Percentiles rank a stretch among this genome's conserved stretches.
These are phyloP conservation scores for Drosophila pseudoobscura DNA, from an alignment of 1,140 invertebrate species.

Conservation along the genomic window DNA sequence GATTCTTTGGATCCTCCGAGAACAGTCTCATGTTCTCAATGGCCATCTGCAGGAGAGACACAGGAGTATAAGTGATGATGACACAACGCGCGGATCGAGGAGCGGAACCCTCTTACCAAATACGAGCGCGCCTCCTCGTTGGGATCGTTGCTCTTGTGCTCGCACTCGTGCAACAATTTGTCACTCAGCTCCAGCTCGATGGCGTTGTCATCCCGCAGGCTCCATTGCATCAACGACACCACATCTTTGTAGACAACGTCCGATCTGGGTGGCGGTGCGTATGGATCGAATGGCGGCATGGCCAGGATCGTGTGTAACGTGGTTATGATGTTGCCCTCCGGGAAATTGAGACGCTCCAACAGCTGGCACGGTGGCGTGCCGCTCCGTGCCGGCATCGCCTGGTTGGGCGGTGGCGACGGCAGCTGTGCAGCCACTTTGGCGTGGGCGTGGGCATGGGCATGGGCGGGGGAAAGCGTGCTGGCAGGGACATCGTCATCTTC, in stretches of 20 bases:
- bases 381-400: conserved; percentile 39
- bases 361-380: conserved; percentile 60
- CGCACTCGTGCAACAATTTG: conserved; percentile 66
- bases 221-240: conserved; percentile 74
- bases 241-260: conserved; percentile 73
- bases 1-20: conserved; percentile 72
- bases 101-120: conserved; percentile 38
- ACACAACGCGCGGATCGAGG: too few relatives aligned
- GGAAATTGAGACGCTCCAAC: conserved; percentile 66
- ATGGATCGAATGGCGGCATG: conserved; percentile 74
- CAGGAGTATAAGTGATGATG: not conserved
- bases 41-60: conserved; percentile 53
- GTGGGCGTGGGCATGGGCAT: conserved; percentile 5
- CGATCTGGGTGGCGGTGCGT: conserved; percentile 67
- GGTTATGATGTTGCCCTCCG: conserved; percentile 71
- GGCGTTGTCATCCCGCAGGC: conserved; percentile 73
- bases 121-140: conserved; percentile 70
- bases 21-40: conserved; percentile 74
- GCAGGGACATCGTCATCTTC: conserved; percentile 6
- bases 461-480: conserved; percentile 8
- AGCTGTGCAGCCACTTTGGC: conserved; percentile 32
- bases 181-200: conserved; percentile 74
- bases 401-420: conserved; percentile 38
- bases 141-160: conserved; percentile 51
- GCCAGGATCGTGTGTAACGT: conserved; percentile 75